phyloP scores from a whole-genome alignment of 2,797 vertebrate species.

The Dicrostonyx torquatus region DNA sequence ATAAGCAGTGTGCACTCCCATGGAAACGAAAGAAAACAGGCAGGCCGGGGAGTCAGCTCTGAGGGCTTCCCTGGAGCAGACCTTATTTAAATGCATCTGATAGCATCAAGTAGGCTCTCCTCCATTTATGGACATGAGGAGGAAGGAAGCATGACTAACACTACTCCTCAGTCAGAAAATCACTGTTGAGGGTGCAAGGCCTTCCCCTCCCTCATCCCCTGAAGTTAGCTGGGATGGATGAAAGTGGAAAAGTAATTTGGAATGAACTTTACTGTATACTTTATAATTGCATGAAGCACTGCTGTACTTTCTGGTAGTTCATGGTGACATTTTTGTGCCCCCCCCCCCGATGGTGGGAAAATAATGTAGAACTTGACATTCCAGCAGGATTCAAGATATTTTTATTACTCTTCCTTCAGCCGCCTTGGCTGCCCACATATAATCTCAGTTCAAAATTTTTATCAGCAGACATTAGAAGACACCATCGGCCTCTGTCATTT shows the following conservation, averaged over 20 bases:
- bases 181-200: constrained; percentile 64
- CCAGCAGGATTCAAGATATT: constrained; percentile 50
- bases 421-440: constrained; percentile 28
- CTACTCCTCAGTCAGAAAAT: constrained; percentile 60
- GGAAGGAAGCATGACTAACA: constrained; percentile 75
- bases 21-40: constrained; percentile 63
- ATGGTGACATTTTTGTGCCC: constrained; percentile 17
- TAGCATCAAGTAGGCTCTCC: constrained; percentile 72
- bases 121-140: constrained; percentile 76
- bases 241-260: not conserved
- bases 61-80: constrained; percentile 59
- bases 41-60: constrained; percentile 69
- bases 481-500: constrained; percentile 47
- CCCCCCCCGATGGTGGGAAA: not conserved
- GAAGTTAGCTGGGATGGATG: not conserved
- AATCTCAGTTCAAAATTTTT: constrained; percentile 49
- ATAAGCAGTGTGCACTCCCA: constrained; percentile 2
- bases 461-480: constrained; percentile 39
- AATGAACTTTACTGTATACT: not conserved
- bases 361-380: constrained; percentile 48
- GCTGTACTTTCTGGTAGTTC: not conserved
- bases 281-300: not conserved
- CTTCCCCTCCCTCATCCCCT: constrained; percentile 29
- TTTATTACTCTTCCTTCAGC: constrained; percentile 61
- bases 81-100: constrained; percentile 54